A percentile compares a stretch with the other conserved stretches of the same genome.
These are phyloP conservation scores for Chrysopilus asiliformis DNA, from an alignment of 2,888 invertebrate species.

Conservation along the genomic window DNA sequence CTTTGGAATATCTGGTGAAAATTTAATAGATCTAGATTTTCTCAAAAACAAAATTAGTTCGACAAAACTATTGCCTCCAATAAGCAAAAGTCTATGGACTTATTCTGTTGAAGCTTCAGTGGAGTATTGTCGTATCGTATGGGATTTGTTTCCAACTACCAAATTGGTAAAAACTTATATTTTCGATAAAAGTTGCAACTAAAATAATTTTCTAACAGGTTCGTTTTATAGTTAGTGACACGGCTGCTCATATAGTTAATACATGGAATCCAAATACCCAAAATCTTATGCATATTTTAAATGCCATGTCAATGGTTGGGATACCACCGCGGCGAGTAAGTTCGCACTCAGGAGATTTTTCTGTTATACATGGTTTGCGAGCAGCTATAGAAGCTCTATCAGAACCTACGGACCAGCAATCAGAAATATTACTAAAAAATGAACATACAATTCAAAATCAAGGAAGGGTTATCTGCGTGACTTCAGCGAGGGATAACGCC, in stretches of 20 bases:
- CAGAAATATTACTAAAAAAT: constrained; percentile 36
- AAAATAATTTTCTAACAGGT: constrained; percentile 49
- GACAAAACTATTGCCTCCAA: constrained; percentile 64
- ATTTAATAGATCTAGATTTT: constrained; percentile 31
- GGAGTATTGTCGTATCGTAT: constrained; percentile 92
- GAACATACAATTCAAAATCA: constrained; percentile 25
- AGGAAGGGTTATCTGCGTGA: constrained; percentile 82
- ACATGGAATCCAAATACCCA: constrained; percentile 75
- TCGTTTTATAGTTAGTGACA: constrained; percentile 76
- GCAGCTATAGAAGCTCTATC: constrained; percentile 76
- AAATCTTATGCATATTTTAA: constrained; percentile 74
- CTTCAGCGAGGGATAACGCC: constrained; percentile 74
- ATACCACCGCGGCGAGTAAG: constrained; percentile 52
- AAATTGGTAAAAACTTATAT: constrained; percentile 50
- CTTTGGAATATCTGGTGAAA: constrained; percentile 54
- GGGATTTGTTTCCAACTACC: constrained; percentile 89
- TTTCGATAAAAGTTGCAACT: constrained; percentile 6
- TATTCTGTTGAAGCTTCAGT: constrained; percentile 89
- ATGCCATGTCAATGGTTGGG: constrained; percentile 70
- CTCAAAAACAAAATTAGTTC: constrained; percentile 47
- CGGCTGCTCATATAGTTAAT: constrained; percentile 71
- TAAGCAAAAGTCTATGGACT: constrained; percentile 91
- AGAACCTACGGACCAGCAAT: constrained; percentile 66
- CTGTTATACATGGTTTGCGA: constrained; percentile 69
- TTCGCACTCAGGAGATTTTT: constrained; percentile 43